Evolutionary conservation across 2,113 vertebrate species (phyloP).

Genomic region (Tachysurus vachellii): DNA sequence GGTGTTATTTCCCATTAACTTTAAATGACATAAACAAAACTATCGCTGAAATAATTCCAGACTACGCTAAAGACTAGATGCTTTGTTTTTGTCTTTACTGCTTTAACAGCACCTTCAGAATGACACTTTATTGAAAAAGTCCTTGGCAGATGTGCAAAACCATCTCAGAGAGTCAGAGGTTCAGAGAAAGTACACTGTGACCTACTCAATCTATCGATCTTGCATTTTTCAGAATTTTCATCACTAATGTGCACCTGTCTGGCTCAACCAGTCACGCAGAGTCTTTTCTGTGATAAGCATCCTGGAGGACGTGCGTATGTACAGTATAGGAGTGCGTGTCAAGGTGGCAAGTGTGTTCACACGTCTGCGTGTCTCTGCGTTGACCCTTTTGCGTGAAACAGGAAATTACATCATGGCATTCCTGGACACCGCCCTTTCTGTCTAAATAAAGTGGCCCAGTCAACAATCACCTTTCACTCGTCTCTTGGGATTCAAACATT

Average conservation of each 20-base stretch:
- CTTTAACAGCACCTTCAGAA: not conserved
- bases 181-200: not conserved
- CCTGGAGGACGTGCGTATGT: conserved; percentile 3
- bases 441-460: conserved; percentile 38
- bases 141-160: not conserved
- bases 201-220: conserved; percentile 33
- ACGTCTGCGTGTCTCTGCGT: not conserved
- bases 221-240: conserved; percentile 23
- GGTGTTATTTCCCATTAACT: not conserved
- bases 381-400: not conserved
- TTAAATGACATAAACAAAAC: not conserved
- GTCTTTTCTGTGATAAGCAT: conserved; percentile 37
- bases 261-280: conserved; percentile 7
- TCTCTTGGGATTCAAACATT: not conserved
- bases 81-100: not conserved
- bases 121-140: not conserved
- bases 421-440: not conserved
- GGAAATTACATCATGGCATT: conserved; percentile 18
- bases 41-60: not conserved
- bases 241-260: not conserved
- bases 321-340: conserved; percentile 1
- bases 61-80: not conserved
- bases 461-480: not conserved
- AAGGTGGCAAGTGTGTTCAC: not conserved
- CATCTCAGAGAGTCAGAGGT: not conserved